Evolutionary conservation across 2,888 invertebrate species (phyloP).

Genomic region (Erpobdella octoculata): DNA sequence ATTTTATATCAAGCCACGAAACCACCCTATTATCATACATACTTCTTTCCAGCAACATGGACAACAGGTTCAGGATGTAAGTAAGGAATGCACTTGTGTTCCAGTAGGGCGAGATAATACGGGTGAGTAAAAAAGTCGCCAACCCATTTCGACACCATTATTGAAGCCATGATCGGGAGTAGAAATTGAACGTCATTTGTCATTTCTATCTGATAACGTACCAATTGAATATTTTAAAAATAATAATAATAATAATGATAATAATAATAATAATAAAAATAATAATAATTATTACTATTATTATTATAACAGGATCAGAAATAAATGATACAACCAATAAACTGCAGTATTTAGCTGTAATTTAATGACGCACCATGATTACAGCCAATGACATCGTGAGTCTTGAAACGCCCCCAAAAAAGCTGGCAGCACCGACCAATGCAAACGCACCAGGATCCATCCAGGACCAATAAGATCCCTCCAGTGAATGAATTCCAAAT

Average conservation of each 20-base stretch:
- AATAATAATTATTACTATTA: too few relatives aligned
- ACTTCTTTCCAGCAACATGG: conserved; percentile 35
- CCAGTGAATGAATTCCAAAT: conserved; percentile 44
- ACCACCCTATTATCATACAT: background rate
- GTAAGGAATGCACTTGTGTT: conserved; percentile 54
- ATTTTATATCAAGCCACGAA: too few relatives aligned
- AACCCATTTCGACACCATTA: conserved; percentile 54
- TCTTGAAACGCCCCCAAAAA: conserved; percentile 54
- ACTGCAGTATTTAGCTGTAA: background rate
- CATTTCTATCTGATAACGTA: conserved; percentile 50
- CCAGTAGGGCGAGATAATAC: conserved; percentile 53
- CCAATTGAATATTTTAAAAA: background rate
- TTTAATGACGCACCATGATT: conserved; percentile 47
- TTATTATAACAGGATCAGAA: too few relatives aligned
- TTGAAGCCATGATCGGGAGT: conserved; percentile 53
- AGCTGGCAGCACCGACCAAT: conserved; percentile 53
- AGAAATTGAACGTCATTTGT: conserved; percentile 55
- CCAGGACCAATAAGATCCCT: conserved; percentile 50
- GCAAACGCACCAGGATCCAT: conserved; percentile 55
- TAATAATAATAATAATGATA: background rate
- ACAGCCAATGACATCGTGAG: conserved; percentile 53
- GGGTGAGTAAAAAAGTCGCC: conserved; percentile 54
- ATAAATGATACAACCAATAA: background rate
- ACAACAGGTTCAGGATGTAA: conserved; percentile 49
- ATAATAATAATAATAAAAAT: background rate